Percentiles rank a stretch among this genome's conserved stretches.
Evolutionary conservation across 23 tunicate genomes (phyloP).

Genomic region (Trididemnum clinides): DNA sequence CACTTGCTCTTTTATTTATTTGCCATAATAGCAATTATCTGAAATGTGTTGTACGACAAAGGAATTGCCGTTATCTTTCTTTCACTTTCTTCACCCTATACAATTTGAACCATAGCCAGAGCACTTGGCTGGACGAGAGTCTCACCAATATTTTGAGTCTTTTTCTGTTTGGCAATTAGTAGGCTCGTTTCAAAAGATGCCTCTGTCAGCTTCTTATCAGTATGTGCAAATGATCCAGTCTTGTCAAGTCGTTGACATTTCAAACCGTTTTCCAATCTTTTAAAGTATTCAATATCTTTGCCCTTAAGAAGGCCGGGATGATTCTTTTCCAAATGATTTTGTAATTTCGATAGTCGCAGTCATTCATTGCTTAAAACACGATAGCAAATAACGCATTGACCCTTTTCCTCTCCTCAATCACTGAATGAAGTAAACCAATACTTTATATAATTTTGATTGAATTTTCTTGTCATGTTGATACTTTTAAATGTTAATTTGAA

Average conservation of each 20-base stretch:
- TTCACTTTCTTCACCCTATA: constrained; percentile 34
- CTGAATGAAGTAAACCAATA: constrained; percentile 48
- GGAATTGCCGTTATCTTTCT: constrained; percentile 31
- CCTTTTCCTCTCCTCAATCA: too few species aligned
- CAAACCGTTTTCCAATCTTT: constrained; percentile 33
- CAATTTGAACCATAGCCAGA: constrained; percentile 28
- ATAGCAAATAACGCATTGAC: constrained; percentile 21
- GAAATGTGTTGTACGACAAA: constrained; percentile 26
- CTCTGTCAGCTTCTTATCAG: constrained; percentile 30
- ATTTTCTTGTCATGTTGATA: constrained; percentile 33
- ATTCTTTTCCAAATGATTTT: constrained; percentile 46
- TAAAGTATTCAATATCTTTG: constrained; percentile 30
- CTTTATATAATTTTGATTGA: constrained; percentile 49
- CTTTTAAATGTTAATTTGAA: constrained; percentile 18
- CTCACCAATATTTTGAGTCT: constrained; percentile 31
- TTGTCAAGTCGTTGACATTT: constrained; percentile 62
- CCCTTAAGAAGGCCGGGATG: constrained; percentile 34
- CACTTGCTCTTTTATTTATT: neutral
- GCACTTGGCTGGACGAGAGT: constrained; percentile 23
- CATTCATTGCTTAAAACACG: constrained; percentile 39
- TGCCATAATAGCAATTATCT: constrained; percentile 24
- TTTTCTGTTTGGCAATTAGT: constrained; percentile 33
- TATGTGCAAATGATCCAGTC: constrained; percentile 31
- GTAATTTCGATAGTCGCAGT: constrained; percentile 39
- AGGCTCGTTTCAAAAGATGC: constrained; percentile 31